Conservation (phyloP, 1,140 invertebrate genomes). For the Polypedilum vanderplanki region DNA sequence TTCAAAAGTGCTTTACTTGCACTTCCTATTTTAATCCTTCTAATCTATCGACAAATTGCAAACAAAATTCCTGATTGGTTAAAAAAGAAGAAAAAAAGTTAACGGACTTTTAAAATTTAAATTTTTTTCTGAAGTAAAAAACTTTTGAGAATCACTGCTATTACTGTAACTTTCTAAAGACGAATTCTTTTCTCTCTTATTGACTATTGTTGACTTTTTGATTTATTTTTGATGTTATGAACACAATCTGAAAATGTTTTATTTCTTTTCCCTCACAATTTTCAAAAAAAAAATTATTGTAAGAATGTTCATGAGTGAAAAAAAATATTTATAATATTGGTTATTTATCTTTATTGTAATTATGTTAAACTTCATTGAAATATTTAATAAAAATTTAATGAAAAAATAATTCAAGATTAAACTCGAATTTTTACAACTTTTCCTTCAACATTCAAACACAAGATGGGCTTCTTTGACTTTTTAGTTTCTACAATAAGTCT, state of each 20-base stretch:
- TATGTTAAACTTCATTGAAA: no score
- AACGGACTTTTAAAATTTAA: background rate
- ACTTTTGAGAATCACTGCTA: background rate
- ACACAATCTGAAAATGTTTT: background rate
- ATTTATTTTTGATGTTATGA: background rate
- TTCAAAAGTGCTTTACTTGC: constrained; percentile 69
- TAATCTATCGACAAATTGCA: constrained; percentile 64
- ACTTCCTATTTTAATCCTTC: constrained; percentile 64
- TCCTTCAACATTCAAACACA: no score
- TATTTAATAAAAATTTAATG: no score
- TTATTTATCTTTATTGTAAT: no score
- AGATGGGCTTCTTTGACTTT: no score
- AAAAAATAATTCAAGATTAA: no score
- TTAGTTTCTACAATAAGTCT: no score
- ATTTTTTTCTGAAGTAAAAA: background rate
- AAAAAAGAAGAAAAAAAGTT: constrained; percentile 34
- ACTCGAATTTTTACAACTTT: no score
- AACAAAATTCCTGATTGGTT: constrained; percentile 46
- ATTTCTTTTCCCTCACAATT: no score
- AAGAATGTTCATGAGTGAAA: no score
- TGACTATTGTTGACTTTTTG: background rate
- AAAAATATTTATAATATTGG: no score
- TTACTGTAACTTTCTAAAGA: background rate
- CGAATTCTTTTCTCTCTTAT: background rate
- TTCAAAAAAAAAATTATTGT: no score